Evolutionary conservation across 2,888 invertebrate species (phyloP).

Genomic region (Ochropleura leucogaster): DNA sequence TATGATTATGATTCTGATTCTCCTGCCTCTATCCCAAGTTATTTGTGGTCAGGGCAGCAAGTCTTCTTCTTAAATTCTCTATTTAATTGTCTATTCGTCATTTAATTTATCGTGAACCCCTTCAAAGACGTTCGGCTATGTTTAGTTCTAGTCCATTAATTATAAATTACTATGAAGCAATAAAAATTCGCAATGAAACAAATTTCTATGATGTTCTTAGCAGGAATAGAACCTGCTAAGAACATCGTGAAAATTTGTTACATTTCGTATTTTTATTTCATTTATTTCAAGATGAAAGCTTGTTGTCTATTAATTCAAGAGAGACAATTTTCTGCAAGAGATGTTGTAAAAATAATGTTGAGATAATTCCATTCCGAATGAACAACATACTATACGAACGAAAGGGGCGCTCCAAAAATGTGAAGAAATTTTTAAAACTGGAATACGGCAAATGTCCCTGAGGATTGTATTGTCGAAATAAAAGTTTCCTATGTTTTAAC

Average conservation of each 20-base stretch:
- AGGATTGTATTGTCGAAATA: background rate
- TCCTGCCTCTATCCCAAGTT: too few species aligned
- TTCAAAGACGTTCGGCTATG: background rate
- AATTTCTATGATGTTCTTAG: too few species aligned
- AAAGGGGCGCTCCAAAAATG: too few species aligned
- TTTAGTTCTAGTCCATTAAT: background rate
- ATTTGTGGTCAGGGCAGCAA: too few species aligned
- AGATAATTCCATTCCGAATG: background rate
- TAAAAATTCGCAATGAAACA: too few species aligned
- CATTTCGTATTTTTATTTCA: background rate
- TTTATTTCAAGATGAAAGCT: background rate
- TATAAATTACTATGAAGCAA: background rate
- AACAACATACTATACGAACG: too few species aligned
- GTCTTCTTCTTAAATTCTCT: too few species aligned
- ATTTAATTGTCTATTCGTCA: too few species aligned
- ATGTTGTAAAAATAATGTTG: background rate
- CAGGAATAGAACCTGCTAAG: background rate
- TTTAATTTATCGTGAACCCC: constrained; percentile 14
- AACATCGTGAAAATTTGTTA: background rate
- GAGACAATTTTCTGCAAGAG: too few species aligned
- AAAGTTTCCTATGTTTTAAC: background rate
- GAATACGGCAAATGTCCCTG: background rate
- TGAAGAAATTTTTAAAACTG: too few species aligned
- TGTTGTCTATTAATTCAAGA: background rate
- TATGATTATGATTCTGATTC: too few species aligned